Percentiles rank a stretch among this genome's conserved stretches.
These are phyloP conservation scores for Hypena proboscidalis DNA, from an alignment of 2,888 invertebrate genomes.

Conservation along the genomic window DNA sequence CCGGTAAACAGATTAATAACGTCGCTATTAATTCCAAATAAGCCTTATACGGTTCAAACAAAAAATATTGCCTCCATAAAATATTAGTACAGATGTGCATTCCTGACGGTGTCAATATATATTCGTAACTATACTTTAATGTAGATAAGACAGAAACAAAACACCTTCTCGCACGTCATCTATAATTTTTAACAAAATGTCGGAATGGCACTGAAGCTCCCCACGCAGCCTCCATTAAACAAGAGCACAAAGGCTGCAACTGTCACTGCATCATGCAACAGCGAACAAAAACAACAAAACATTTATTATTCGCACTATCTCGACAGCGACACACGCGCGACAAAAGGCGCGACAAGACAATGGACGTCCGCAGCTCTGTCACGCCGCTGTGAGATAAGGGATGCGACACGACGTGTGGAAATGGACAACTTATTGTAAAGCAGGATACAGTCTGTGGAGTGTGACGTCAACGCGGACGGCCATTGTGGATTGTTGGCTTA, in stretches of 20 bases:
- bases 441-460: constrained; percentile 23
- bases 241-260: constrained; percentile 26
- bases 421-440: constrained; percentile 43
- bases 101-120: too few relatives aligned
- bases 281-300: constrained; percentile 44
- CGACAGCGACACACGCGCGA: constrained; percentile 36
- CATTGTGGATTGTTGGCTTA: constrained; percentile 27
- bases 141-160: too few relatives aligned
- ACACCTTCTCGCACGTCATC: too few relatives aligned
- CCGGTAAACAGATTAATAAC: too few relatives aligned
- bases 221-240: too few relatives aligned
- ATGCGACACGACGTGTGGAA: constrained; percentile 40
- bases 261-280: constrained; percentile 43
- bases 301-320: constrained; percentile 55
- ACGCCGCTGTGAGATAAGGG: constrained; percentile 46
- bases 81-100: too few relatives aligned
- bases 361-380: constrained; percentile 48
- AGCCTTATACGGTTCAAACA: too few relatives aligned
- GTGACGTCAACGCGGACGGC: constrained; percentile 10
- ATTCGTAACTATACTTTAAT: too few relatives aligned
- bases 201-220: too few relatives aligned
- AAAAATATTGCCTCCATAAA: too few relatives aligned
- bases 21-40: too few relatives aligned
- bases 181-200: too few relatives aligned
- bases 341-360: constrained; percentile 48